Percentiles rank a stretch among this genome's conserved stretches.
phyloP scores from a whole-genome alignment of 2,888 invertebrate genomes.

The Cheilosia impressa region DNA sequence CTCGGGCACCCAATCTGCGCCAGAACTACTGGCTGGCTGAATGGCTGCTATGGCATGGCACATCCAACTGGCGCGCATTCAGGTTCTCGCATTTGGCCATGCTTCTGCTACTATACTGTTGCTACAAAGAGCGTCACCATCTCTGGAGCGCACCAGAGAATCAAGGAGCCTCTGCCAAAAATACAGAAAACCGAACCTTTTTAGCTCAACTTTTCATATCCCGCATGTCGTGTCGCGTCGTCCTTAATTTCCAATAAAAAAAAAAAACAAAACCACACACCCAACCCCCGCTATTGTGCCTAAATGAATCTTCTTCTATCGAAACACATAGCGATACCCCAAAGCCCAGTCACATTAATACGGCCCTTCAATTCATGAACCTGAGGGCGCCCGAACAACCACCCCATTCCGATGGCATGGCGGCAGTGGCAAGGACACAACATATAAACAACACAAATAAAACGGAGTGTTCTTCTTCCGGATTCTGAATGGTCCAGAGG shows the following conservation, averaged over 20 bases:
- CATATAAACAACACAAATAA: conserved; percentile 66
- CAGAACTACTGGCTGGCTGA: conserved; percentile 67
- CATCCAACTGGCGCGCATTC: conserved; percentile 71
- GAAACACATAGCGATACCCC: conserved; percentile 17
- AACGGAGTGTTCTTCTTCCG: conserved; percentile 65
- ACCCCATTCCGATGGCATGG: background rate
- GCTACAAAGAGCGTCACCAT: conserved; percentile 54
- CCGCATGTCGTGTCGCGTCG: conserved; percentile 59
- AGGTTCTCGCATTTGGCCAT: conserved; percentile 61
- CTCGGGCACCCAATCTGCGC: conserved; percentile 74
- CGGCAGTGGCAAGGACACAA: conserved; percentile 52
- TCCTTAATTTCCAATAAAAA: conserved; percentile 45
- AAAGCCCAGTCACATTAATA: conserved; percentile 53
- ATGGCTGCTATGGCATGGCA: conserved; percentile 44
- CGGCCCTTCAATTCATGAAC: conserved; percentile 58
- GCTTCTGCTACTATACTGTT: conserved; percentile 34
- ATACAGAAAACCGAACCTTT: conserved; percentile 58
- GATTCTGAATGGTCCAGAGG: conserved; percentile 68
- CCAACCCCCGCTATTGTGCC: conserved; percentile 28
- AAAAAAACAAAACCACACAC: background rate
- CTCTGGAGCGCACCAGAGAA: conserved; percentile 58
- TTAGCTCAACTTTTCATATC: conserved; percentile 37
- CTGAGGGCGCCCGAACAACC: conserved; percentile 40
- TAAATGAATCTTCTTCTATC: conserved; percentile 50
- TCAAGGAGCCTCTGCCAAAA: conserved; percentile 71